phyloP scores from a whole-genome alignment of 2,113 vertebrate genomes.

The Ciconia maguari region DNA sequence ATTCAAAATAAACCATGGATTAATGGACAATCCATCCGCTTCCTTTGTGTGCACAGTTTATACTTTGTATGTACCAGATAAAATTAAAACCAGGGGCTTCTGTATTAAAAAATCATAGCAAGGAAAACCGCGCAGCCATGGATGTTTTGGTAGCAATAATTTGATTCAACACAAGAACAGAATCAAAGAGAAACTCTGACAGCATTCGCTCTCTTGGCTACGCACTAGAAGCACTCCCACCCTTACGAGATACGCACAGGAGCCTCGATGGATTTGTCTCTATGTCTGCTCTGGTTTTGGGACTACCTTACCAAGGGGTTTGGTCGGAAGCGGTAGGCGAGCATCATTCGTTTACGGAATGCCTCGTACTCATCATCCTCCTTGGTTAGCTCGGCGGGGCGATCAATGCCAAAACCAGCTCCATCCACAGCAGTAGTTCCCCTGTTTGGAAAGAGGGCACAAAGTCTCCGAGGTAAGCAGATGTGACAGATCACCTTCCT shows the following conservation, averaged over 20 bases:
- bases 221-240: neutral
- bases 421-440: conserved; percentile 87
- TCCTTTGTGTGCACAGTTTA: neutral
- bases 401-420: conserved; percentile 91
- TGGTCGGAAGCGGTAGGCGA: conserved; percentile 95
- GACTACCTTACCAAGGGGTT: conserved; percentile 85
- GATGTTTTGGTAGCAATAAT: neutral
- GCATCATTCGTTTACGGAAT: conserved; percentile 96
- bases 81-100: neutral
- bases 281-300: neutral
- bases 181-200: neutral
- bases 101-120: neutral
- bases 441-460: conserved; percentile 59
- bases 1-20: neutral
- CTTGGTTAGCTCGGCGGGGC: conserved; percentile 86
- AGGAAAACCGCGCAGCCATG: neutral
- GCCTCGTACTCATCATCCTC: conserved; percentile 96
- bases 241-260: fast-evolving
- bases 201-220: neutral
- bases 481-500: fast-evolving
- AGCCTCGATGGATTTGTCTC: neutral
- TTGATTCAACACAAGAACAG: neutral
- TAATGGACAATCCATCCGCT: fast-evolving
- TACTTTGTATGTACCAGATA: too few relatives aligned
- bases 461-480: neutral